Evolutionary conservation across 1,140 invertebrate genomes (phyloP).

Genomic region (Drosophila bipectinata): DNA sequence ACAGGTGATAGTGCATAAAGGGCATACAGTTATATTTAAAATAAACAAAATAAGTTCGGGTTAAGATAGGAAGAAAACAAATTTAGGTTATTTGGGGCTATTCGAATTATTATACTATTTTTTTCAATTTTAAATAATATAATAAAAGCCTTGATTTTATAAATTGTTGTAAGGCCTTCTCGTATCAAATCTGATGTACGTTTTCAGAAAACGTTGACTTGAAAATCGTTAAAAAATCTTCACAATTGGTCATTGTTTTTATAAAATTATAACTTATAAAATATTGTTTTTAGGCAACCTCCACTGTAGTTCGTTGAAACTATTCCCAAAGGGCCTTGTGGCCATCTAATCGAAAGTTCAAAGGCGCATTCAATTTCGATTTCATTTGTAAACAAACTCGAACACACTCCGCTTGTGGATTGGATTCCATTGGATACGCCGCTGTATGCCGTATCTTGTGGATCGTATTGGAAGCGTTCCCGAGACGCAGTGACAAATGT

Average conservation of each 20-base stretch:
- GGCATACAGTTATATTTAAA: background rate
- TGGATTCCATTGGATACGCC: conserved; percentile 1
- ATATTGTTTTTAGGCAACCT: background rate
- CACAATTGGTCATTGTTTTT: too few species aligned
- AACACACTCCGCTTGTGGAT: conserved; percentile 34
- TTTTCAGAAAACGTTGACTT: too few species aligned
- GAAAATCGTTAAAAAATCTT: too few species aligned
- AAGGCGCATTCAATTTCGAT: conserved; percentile 65
- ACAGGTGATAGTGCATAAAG: conserved; percentile 19
- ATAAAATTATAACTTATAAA: background rate
- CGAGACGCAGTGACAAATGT: conserved; percentile 22
- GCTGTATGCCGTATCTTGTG: background rate
- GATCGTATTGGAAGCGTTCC: background rate
- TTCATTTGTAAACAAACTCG: conserved; percentile 72
- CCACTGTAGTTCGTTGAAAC: conserved; percentile 14
- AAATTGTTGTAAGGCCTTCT: background rate
- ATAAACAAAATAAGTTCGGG: background rate
- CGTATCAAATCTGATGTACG: too few species aligned
- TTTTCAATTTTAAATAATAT: too few species aligned
- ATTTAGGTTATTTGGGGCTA: background rate
- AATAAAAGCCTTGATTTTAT: background rate
- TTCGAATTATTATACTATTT: background rate
- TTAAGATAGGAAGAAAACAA: background rate
- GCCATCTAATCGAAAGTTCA: conserved; percentile 46
- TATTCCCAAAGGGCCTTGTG: conserved; percentile 37